Evolutionary conservation across 2,113 vertebrate species (phyloP).

Genomic region (Mugil cephalus): DNA sequence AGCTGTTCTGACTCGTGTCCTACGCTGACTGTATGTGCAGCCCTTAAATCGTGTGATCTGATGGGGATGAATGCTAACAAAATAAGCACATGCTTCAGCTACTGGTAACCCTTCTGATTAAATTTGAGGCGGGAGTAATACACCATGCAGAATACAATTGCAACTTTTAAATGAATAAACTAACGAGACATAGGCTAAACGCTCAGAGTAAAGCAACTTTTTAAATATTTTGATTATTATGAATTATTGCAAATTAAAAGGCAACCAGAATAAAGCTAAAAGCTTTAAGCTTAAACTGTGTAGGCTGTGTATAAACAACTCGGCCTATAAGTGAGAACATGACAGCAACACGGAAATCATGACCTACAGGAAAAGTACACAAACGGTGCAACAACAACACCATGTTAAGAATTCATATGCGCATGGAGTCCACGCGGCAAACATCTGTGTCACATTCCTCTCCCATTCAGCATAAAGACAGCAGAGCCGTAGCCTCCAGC

Average conservation of each 20-base stretch:
- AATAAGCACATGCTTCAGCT: neutral
- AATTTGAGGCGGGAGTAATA: neutral
- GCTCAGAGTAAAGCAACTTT: too few species aligned
- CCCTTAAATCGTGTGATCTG: neutral
- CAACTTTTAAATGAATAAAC: neutral
- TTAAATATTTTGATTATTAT: too few species aligned
- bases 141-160: neutral
- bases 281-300: too few species aligned
- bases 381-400: neutral
- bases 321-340: neutral
- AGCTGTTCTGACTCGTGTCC: slow-evolving; percentile 25
- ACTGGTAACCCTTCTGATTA: neutral
- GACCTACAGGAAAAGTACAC: neutral
- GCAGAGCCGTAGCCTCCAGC: slow-evolving; percentile 48
- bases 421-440: neutral
- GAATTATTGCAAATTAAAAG: too few species aligned
- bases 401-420: neutral
- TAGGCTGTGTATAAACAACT: neutral
- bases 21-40: neutral
- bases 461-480: slow-evolving; percentile 57
- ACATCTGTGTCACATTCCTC: slow-evolving; percentile 71
- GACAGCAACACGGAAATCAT: neutral
- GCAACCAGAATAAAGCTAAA: too few species aligned
- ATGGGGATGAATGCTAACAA: neutral
- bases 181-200: too few species aligned